Evolutionary conservation across 2,113 vertebrate genomes (phyloP).

Genomic region (Thymallus thymallus): DNA sequence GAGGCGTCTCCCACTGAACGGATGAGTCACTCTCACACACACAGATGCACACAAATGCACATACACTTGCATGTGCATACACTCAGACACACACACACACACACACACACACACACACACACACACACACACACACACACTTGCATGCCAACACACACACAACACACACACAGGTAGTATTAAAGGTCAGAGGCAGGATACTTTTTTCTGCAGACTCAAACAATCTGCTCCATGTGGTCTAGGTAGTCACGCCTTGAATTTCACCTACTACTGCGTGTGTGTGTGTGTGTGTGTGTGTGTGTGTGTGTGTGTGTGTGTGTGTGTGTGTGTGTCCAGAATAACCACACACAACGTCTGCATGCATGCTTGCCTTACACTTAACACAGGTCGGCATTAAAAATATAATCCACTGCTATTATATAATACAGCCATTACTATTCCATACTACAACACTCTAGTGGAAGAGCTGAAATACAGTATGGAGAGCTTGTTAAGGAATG

Average conservation of each 20-base stretch:
- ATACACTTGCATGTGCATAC: not conserved
- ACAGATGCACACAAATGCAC: not conserved
- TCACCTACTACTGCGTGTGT: not conserved
- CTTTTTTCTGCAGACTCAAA: not conserved
- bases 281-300: not conserved
- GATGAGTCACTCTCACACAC: conserved; percentile 39
- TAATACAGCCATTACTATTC: not conserved
- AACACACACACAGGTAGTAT: conserved; percentile 11
- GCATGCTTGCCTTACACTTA: not conserved
- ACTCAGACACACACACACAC: not conserved
- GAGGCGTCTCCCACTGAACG: conserved; percentile 37
- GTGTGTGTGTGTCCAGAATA: not conserved
- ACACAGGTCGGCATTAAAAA: not conserved
- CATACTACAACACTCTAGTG: not conserved
- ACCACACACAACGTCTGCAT: not conserved
- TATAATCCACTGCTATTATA: not conserved
- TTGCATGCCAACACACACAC: not conserved
- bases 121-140: conserved; percentile 15
- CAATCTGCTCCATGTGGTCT: not conserved
- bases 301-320: not conserved
- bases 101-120: not conserved
- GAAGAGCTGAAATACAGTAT: not conserved
- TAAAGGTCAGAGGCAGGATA: not conserved
- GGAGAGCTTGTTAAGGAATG: not conserved
- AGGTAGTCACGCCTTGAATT: not conserved